Evolutionary conservation across 2,113 vertebrate species (phyloP), one percentile per base, ranked within the genome.

Genomic region (Campylorhamphus procurvoides): DNA sequence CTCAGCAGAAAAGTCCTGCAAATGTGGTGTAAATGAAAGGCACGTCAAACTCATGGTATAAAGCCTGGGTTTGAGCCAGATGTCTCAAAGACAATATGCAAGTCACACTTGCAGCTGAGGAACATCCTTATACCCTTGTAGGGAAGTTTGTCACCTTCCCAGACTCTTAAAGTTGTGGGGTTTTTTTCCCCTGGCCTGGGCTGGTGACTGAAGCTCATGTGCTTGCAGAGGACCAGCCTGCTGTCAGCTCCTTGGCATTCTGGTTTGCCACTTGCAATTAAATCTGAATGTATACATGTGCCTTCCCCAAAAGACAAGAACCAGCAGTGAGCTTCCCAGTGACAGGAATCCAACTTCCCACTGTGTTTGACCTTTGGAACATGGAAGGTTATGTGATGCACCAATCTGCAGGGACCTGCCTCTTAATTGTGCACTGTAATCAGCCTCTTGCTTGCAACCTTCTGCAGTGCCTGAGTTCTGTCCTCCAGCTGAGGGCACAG

Each of bases 381-480:
- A 10, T 4, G 23, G 75, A 71, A 95, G 71, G 85, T 71, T 76
- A 56, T 28, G 33, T 0, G 18, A 47, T 89, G 83, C 79, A 49
- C 40, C 56, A n/a, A 12, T 89, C 94, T 72, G 68, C 85, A 42
- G 93, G 85, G 76, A 72, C 56, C 69, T 7, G 67, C 69, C 53
- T 93, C 73, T 84, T 95, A 92, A 93, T 81, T 95, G 93, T 27
- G 82, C 85, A 84, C 40, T 2, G 37, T 81, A 92, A 96, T 97
- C 90, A 95, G 86, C 37, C 1, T 12, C 73, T 86, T 52, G 35
- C 91, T 96, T 59, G 84, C 82, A 94, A 2, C 75, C 64, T 47
- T 90, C 82, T 78, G 85, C 90, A 92, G 16, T 81, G 90, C 81
- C 96, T 91, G 71, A 64, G 90, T 76, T 90, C 81, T 93, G 95